These are phyloP conservation scores for Cinclus cinclus DNA, from an alignment of 2,113 vertebrate genomes.

Conservation along the genomic window DNA sequence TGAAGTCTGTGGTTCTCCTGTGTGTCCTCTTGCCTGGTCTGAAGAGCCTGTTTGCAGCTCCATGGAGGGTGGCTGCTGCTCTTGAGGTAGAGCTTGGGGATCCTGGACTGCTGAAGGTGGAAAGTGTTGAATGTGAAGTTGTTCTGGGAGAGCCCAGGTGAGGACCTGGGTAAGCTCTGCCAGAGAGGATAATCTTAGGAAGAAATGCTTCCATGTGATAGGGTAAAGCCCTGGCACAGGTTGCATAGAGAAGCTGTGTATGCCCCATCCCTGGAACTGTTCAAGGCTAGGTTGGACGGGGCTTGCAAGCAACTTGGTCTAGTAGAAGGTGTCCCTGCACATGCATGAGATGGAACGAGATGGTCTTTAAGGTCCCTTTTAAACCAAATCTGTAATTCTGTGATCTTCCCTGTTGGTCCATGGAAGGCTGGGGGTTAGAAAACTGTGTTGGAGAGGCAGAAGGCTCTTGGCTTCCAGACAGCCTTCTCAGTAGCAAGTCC, in stretches of 20 bases:
- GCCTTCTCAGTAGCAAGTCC: accelerated
- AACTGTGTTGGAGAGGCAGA: not conserved
- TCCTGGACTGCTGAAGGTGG: not conserved
- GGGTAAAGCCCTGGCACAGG: not conserved
- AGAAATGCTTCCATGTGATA: not conserved
- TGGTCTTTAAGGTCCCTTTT: not conserved
- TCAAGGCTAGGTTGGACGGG: not conserved
- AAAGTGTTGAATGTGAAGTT: not conserved
- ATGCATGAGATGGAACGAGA: accelerated
- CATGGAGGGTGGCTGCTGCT: not conserved
- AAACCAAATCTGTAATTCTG: not conserved
- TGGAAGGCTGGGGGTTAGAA: not conserved
- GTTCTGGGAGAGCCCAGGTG: not conserved
- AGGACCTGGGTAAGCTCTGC: not conserved
- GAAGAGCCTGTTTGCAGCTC: not conserved
- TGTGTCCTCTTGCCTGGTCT: not conserved
- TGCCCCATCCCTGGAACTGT: not conserved
- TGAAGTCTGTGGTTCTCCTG: not conserved
- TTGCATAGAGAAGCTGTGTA: not conserved
- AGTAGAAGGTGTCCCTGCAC: not conserved
- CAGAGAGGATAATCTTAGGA: not conserved
- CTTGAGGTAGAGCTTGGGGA: accelerated
- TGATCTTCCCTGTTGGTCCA: not conserved
- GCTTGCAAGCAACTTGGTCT: not conserved
- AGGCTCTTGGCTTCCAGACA: not conserved